phyloP scores from a whole-genome alignment of 2,888 invertebrate genomes.

The Andrena praecox region DNA sequence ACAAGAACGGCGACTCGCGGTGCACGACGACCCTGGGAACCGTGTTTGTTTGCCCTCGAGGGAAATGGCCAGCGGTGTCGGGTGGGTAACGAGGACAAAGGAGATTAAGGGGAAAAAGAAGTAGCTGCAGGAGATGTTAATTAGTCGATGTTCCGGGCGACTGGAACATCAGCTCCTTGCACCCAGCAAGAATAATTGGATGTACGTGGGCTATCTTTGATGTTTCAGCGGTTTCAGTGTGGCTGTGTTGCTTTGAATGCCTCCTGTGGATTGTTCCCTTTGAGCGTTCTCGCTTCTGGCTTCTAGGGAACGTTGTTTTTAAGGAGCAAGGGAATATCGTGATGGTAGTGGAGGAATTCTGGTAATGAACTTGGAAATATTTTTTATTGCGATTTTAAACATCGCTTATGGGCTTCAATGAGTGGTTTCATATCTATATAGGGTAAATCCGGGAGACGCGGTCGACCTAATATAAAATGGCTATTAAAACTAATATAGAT shows the following conservation, averaged over 20 bases:
- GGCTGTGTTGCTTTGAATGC: background rate
- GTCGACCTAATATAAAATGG: too few species aligned
- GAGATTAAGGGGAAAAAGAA: background rate
- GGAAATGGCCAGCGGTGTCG: conserved; percentile 14
- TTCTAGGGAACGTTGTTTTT: background rate
- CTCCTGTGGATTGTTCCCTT: background rate
- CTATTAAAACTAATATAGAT: too few species aligned
- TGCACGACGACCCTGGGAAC: conserved; percentile 12
- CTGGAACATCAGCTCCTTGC: background rate
- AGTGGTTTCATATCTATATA: background rate
- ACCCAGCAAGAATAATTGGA: conserved; percentile 10
- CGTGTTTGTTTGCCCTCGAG: conserved; percentile 47
- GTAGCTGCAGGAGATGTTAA: conserved; percentile 13
- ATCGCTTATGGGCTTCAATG: too few species aligned
- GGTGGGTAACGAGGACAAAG: conserved; percentile 42
- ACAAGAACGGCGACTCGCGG: conserved; percentile 43
- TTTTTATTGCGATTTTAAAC: too few species aligned
- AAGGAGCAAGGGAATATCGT: background rate
- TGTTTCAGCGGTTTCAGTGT: background rate
- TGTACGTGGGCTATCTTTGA: background rate
- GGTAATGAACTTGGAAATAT: background rate
- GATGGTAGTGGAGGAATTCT: background rate
- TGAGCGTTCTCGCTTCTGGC: background rate
- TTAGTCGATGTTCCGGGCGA: conserved; percentile 9
- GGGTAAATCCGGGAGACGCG: too few species aligned